Conservation (phyloP, 2,888 invertebrate species). For the Celastrina argiolus region DNA sequence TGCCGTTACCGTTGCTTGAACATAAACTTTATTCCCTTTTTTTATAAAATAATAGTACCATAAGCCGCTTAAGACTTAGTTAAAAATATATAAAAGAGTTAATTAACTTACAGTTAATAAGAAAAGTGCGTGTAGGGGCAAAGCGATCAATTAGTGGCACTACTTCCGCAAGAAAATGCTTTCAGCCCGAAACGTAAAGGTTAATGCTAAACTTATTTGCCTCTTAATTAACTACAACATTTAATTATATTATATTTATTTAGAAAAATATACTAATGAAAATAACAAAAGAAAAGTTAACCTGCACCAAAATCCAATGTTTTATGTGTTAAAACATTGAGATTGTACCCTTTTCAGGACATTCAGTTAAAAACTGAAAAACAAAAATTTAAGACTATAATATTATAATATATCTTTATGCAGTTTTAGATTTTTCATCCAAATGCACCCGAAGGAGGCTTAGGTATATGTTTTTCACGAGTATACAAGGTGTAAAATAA, state of each 20-base stretch:
- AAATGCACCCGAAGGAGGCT: too few species aligned
- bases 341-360: too few species aligned
- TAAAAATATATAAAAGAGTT: background rate
- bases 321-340: too few species aligned
- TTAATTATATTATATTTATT: background rate
- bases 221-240: background rate
- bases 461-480: too few species aligned
- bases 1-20: too few species aligned
- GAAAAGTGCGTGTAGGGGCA: slow-evolving; percentile 3
- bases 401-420: too few species aligned
- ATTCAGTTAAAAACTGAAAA: too few species aligned
- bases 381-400: too few species aligned
- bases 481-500: too few species aligned
- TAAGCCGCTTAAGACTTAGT: background rate
- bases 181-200: background rate
- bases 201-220: background rate
- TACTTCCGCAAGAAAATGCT: background rate
- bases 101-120: slow-evolving; percentile 9
- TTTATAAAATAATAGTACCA: background rate
- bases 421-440: too few species aligned
- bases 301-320: too few species aligned
- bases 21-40: too few species aligned
- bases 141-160: background rate
- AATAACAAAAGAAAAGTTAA: background rate
- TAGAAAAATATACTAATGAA: background rate